phyloP scores from a whole-genome alignment of 2,888 invertebrate species.

The Brachylomia viminalis region DNA sequence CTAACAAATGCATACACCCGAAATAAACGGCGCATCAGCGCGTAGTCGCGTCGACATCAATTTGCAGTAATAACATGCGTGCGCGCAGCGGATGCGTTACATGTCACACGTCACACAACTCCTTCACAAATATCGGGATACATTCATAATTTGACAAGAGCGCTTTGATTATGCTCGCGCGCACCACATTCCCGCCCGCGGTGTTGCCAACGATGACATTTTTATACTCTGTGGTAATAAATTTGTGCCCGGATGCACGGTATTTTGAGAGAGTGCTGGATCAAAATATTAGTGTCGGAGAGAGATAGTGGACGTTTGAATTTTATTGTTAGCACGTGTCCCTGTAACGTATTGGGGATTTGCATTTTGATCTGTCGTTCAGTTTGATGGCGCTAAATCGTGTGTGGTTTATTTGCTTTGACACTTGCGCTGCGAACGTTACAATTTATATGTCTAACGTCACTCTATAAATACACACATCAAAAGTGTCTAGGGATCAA shows the following conservation, averaged over 20 bases:
- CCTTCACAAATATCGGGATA: conserved; percentile 87
- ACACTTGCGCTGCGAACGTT: conserved; percentile 59
- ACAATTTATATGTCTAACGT: conserved; percentile 65
- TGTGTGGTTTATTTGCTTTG: conserved; percentile 72
- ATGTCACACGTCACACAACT: conserved; percentile 86
- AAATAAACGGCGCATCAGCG: conserved; percentile 76
- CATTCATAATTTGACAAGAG: conserved; percentile 86
- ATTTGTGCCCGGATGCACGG: conserved; percentile 82
- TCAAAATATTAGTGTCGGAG: conserved; percentile 81
- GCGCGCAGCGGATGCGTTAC: conserved; percentile 81
- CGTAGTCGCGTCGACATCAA: conserved; percentile 72
- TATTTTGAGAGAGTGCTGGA: conserved; percentile 80
- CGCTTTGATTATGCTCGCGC: conserved; percentile 82
- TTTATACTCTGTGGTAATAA: conserved; percentile 83
- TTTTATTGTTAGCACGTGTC: conserved; percentile 85
- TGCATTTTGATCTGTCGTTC: conserved; percentile 75
- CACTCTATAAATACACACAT: conserved; percentile 66
- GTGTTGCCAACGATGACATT: conserved; percentile 83
- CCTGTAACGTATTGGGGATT: conserved; percentile 70
- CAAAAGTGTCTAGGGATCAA: no score
- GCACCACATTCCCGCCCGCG: conserved; percentile 70
- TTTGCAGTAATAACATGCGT: conserved; percentile 69
- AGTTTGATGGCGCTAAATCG: conserved; percentile 72
- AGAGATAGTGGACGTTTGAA: conserved; percentile 72
- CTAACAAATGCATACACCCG: conserved; percentile 65